These are phyloP conservation scores for Nesidiocoris tenuis DNA, from an alignment of 2,888 invertebrate species.

Conservation along the genomic window DNA sequence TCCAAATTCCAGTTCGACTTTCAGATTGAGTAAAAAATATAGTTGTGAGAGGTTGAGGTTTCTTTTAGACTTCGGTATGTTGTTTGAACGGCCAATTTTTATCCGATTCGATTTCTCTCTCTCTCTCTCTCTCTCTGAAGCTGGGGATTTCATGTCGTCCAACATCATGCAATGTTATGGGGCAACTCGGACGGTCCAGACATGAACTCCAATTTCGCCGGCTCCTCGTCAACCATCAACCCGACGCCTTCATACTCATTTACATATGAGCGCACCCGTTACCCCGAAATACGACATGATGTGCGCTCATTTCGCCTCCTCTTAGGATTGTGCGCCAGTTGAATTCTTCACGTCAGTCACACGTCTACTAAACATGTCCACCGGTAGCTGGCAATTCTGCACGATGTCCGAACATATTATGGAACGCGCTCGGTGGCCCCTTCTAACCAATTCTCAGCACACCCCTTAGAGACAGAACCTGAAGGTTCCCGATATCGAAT, in stretches of 20 bases:
- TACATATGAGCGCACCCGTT: neutral
- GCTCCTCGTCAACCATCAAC: neutral
- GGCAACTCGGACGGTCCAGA: neutral
- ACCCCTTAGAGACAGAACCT: too few species aligned
- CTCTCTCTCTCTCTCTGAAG: too few species aligned
- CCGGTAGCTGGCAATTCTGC: neutral
- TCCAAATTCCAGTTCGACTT: too few species aligned
- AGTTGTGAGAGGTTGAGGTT: too few species aligned
- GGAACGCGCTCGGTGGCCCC: neutral
- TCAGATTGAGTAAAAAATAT: too few species aligned
- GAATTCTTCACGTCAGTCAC: neutral
- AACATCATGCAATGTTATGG: too few species aligned
- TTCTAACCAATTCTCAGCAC: too few species aligned
- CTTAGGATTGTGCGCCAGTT: neutral
- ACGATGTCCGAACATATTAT: neutral
- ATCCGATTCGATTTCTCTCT: too few species aligned
- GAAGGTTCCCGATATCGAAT: too few species aligned
- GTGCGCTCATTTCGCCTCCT: neutral
- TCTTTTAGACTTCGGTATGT: too few species aligned
- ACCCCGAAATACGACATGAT: neutral
- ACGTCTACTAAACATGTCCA: neutral
- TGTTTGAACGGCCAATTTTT: too few species aligned
- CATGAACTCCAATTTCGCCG: neutral
- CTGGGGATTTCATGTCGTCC: too few species aligned
- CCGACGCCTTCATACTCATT: neutral